Conservation (phyloP, 2,113 vertebrate genomes). For the Polypterus bichir region DNA sequence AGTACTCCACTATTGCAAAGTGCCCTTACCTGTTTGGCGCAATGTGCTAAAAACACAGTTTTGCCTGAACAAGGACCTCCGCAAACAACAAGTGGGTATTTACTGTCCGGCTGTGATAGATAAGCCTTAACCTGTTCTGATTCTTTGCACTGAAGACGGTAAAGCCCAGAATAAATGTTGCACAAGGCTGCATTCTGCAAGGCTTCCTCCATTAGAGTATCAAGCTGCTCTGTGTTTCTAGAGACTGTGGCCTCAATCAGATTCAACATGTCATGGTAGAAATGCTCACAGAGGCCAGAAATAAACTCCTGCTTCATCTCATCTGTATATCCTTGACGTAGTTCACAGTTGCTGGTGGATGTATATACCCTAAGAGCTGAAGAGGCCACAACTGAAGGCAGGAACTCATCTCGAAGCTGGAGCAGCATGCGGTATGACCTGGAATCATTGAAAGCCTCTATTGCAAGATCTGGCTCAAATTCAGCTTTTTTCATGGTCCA, state of each 20-base stretch:
- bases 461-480: slow-evolving; percentile 8
- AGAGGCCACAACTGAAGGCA: slow-evolving; percentile 37
- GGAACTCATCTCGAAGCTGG: slow-evolving; percentile 42
- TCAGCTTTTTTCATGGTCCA: neutral
- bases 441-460: slow-evolving; percentile 1
- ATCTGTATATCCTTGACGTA: slow-evolving; percentile 33
- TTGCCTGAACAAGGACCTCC: slow-evolving; percentile 57
- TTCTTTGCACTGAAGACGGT: slow-evolving; percentile 35
- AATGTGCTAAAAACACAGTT: slow-evolving; percentile 51
- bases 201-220: slow-evolving; percentile 22
- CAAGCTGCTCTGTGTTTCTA: neutral
- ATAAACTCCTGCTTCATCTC: slow-evolving; percentile 35
- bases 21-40: slow-evolving; percentile 40
- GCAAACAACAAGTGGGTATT: slow-evolving; percentile 40
- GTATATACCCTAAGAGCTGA: slow-evolving; percentile 40
- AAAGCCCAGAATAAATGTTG: slow-evolving; percentile 30
- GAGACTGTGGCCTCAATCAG: slow-evolving; percentile 26
- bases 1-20: neutral
- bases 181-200: slow-evolving; percentile 42
- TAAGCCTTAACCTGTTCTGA: slow-evolving; percentile 41
- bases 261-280: slow-evolving; percentile 36
- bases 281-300: slow-evolving; percentile 45
- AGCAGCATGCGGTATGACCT: slow-evolving; percentile 25
- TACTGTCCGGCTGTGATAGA: slow-evolving; percentile 30
- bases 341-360: slow-evolving; percentile 34